Evolutionary conservation across 2,888 invertebrate genomes (phyloP), one percentile per base, ranked within the genome.

Genomic region (Homarus gammarus): DNA sequence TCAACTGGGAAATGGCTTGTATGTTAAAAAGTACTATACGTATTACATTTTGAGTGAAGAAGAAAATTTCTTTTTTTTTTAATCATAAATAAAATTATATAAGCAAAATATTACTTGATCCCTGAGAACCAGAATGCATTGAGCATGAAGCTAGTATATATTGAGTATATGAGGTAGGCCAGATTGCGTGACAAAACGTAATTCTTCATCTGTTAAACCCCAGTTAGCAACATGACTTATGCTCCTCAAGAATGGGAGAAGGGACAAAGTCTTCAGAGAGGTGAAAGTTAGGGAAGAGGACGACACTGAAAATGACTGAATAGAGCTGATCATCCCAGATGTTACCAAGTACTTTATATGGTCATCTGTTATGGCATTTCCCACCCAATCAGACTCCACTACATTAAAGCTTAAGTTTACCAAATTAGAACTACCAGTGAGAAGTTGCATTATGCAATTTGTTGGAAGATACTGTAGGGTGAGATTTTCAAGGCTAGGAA

Each of bases 151-250:
- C 77, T 31, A 84, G 36, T 31, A 49, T 31, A 75, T 68, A 18
- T 78, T 88, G 31, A 68, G 49, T 8, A 88, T 31, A 40, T 84
- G 88, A 38, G 77, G 56, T 70, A 84, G 88, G 8, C 78, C 68
- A n/a, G 84, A 88, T 51, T 88, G 88, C 12, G 22, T 70, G 6
- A 88, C 38, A 27, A 83, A 88, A 33, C 78, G 70, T 31, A 88
- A 44, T 44, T 88, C 88, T 38, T 88, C 88, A 31, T 56, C 44
- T 22, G 88, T 88, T 22, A 88, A 51, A 31, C 88, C 84, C 88
- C 88, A 88, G 33, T 40, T 77, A 3, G 88, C 75, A 44, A 88
- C 78, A 31, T 51, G 36, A 15, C 84, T 82, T 2, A 88, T 51
- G 64, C 49, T 75, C 78, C 70, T 88, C 49, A 88, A 38, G 40